Conservation (phyloP, 1,140 invertebrate species). For the Sycophila sp. region DNA sequence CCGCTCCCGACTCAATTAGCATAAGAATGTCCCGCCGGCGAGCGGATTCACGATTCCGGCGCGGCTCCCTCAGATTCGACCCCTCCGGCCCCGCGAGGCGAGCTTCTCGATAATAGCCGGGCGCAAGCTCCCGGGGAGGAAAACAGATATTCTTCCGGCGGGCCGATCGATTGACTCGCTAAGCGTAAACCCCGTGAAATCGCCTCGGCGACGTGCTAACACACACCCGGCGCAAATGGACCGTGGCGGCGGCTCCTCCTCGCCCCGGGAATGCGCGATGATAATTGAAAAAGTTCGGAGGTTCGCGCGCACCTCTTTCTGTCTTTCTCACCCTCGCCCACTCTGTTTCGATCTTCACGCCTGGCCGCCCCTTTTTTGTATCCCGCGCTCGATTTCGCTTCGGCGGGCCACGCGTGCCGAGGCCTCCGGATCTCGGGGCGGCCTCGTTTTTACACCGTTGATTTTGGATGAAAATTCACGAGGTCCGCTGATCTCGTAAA, state of each 20-base stretch:
- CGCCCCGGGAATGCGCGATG: slow-evolving; percentile 9
- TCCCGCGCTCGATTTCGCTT: slow-evolving; percentile 7
- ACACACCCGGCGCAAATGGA: slow-evolving; percentile 15
- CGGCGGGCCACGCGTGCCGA: too few relatives aligned
- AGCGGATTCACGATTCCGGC: too few relatives aligned
- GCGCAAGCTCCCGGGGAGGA: background rate
- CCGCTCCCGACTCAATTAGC: background rate
- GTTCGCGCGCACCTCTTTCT: background rate
- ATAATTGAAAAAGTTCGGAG: slow-evolving; percentile 33
- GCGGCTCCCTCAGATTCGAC: background rate
- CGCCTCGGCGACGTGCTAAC: slow-evolving; percentile 16
- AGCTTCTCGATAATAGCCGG: too few relatives aligned
- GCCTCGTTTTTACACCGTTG: too few relatives aligned
- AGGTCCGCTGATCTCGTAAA: too few relatives aligned
- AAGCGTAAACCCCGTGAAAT: slow-evolving; percentile 1
- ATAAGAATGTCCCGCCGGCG: slow-evolving; percentile 4
- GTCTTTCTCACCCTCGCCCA: background rate
- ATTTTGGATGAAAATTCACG: background rate
- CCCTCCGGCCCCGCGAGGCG: background rate
- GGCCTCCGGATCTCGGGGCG: too few relatives aligned
- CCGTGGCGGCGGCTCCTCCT: background rate
- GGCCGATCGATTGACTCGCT: slow-evolving; percentile 29
- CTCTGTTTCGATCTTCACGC: slow-evolving; percentile 25
- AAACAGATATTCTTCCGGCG: slow-evolving; percentile 9
- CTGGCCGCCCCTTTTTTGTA: slow-evolving; percentile 11